phyloP scores from a whole-genome alignment of 2,797 vertebrate species.

The Myoxocephalus aenaeus region DNA sequence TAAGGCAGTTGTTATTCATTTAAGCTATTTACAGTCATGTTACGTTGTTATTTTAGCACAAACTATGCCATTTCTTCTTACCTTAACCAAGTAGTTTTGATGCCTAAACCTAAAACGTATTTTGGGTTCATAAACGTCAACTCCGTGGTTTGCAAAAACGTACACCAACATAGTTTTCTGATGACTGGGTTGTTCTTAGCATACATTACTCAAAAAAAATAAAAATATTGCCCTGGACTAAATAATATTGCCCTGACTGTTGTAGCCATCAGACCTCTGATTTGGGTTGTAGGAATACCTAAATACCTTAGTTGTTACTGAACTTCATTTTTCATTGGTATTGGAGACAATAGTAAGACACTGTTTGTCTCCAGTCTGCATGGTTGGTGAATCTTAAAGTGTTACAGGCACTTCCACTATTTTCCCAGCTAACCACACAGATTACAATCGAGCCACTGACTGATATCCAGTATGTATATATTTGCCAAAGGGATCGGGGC shows the following conservation, averaged over 20 bases:
- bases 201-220: too few species aligned
- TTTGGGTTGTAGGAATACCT: background rate
- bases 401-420: constrained; percentile 30
- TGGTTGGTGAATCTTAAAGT: constrained; percentile 7
- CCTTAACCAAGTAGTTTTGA: background rate
- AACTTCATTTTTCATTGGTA: constrained; percentile 12
- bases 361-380: constrained; percentile 6
- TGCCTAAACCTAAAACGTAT: background rate
- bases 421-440: constrained; percentile 23
- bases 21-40: too few species aligned
- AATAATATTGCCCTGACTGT: background rate
- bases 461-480: constrained; percentile 17
- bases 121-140: background rate
- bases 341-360: background rate
- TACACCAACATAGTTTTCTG: too few species aligned
- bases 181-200: too few species aligned
- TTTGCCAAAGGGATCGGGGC: constrained; percentile 36
- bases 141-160: too few species aligned
- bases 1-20: too few species aligned
- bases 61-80: background rate
- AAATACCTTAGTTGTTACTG: background rate
- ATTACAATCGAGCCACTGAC: constrained; percentile 20
- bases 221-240: background rate
- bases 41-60: background rate
- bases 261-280: background rate